Evolutionary conservation across 1,140 invertebrate species (phyloP), one percentile per base, ranked within the genome.

Genomic region (Drosophila lini): DNA sequence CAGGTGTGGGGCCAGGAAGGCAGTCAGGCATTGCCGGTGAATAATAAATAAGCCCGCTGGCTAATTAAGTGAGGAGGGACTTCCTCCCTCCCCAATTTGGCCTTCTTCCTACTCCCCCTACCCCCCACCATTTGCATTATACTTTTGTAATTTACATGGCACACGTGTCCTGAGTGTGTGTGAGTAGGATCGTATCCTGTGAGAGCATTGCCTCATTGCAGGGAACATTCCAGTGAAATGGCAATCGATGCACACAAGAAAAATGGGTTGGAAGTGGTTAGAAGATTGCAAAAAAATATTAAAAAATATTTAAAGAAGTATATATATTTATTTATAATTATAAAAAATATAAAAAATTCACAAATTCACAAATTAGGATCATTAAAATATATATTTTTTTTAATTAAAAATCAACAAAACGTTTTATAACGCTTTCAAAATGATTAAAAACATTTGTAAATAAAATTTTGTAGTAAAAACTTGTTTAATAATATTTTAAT

Each of bases 41-140:
- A 89, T 89, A 89, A 89, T 89, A 89, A 89, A 89, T 89, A 89
- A 89, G 74, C 78, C 73, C 65, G 74, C 64, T 90, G 73, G 85
- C 84, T 89, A 89, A 89, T 89, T 89, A 89, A 89, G 84, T 84
- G 78, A 83, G 85, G 62, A 74, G 81, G 77, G 19, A 50, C 52
- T 58, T 53, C 45, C 59, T 32, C 19, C 19, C 58, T 36, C 19
- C 28, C 57, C 44, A 2, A 8, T 55, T 25, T 22, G 8, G 38
- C 28, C 52, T 34, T 31, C 11, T 32, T 15, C 16, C 22, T 31
- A 22, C 78, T 19, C 16, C 42, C n/a, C 16, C 28, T 47, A 8
- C 25, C 38, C 28, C 22, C 32, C 22, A 28, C 38, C 78, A 61
- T 61, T 77, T 78, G 53, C 61, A 85, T 85, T 86, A 86, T 82